These are phyloP conservation scores for Agonopterix arenella DNA, from an alignment of 2,888 invertebrate genomes.

Conservation along the genomic window DNA sequence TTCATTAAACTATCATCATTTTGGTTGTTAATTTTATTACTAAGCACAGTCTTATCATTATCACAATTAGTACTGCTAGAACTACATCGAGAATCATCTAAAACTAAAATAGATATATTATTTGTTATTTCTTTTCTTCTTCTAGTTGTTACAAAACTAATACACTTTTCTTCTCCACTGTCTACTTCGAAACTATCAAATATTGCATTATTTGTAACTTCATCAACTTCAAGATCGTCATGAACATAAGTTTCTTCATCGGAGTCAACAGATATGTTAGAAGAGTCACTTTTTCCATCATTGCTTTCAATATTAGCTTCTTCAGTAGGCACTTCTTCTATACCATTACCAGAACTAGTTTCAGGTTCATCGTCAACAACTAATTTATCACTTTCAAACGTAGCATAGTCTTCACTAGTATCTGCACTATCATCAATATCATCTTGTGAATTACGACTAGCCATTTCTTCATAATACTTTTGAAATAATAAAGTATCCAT, in stretches of 20 bases:
- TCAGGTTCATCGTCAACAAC: not conserved
- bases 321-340: not conserved
- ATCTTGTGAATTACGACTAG: slow-evolving; percentile 7
- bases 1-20: not conserved
- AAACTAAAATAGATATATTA: slow-evolving; percentile 38
- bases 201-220: slow-evolving; percentile 4
- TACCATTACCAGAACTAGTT: not conserved
- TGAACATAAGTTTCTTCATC: no score
- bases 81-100: slow-evolving; percentile 11
- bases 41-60: slow-evolving; percentile 15
- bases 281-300: slow-evolving; percentile 3
- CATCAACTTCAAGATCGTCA: slow-evolving; percentile 2
- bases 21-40: slow-evolving; percentile 2
- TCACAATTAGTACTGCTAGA: slow-evolving; percentile 6
- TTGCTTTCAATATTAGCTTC: not conserved
- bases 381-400: not conserved
- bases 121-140: slow-evolving; percentile 42
- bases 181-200: slow-evolving; percentile 1
- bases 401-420: not conserved
- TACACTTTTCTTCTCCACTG: slow-evolving; percentile 27
- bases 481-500: slow-evolving; percentile 42
- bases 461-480: slow-evolving; percentile 36
- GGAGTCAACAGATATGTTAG: no score
- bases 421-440: slow-evolving; percentile 3
- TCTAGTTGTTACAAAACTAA: slow-evolving; percentile 63